Base-by-base conservation (phyloP, 2,797 vertebrate genomes). In the Muscicapa striata region DNA sequence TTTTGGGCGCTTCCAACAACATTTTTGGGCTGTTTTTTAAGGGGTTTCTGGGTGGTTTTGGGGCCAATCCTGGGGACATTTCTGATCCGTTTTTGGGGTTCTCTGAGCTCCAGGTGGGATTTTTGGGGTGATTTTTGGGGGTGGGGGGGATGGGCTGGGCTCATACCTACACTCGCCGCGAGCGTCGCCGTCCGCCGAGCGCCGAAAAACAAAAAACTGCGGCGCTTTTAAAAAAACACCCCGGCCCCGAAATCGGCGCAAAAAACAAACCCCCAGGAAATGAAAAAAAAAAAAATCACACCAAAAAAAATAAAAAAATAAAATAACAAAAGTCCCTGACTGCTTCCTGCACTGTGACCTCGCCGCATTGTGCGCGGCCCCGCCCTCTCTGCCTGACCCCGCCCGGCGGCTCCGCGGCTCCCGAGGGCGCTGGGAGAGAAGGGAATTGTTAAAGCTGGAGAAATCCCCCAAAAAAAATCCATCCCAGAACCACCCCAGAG, bases 331-430 rank as follows among this genome's bases (percentile, higher is more conserved):
- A 17, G 78, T 61, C 78, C 78, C 78, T 81, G 55, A 55, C 78
- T 81, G 17, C 26, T 21, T 81, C 78, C 78, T 70, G 78, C 66
- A 81, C 78, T 81, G 64, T 34, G 30, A 81, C 64, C 78, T 70
- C 75, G 63, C 59, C 68, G 68, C 75, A 63, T 63, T 51, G 80
- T 79, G 81, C 86, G 79, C 67, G 76, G 66, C 58, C 69, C 70
- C 85, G 68, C 90, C 76, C 66, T 67, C 51, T 66, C 75, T 73
- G 61, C 54, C 66, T 84, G 73, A n/a, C 66, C 78, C 78, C 46
- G 54, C 64, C 54, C 77, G 54, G 63, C 63, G 77, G 77, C 77
- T 80, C 77, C 77, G 77, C 63, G 75, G 75, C 75, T 78, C 75
- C 75, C 61, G 75, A 78, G 75, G 75, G 75, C 61, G 75, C 77